Base-by-base conservation (phyloP, 2,797 vertebrate species). In the Odontamblyopus rebecca region DNA sequence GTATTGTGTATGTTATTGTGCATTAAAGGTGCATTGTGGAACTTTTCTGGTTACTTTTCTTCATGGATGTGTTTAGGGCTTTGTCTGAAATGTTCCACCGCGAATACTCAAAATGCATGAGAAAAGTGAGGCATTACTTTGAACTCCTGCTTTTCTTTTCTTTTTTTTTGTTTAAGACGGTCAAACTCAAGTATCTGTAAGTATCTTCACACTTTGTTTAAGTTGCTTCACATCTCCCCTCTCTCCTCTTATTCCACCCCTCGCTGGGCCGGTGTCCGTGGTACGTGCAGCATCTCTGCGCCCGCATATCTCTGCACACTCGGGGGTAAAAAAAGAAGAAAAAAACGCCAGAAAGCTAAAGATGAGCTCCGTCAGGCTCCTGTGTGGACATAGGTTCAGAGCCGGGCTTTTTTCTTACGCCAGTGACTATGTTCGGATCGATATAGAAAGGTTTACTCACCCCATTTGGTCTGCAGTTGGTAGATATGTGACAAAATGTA, bases 241-340 rank as follows among this genome's bases (percentile, higher is more conserved):
- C 56, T 23, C 16, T 57, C 51, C 44, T 67, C 56, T 82, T 57
- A 69, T 70, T 79, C 71, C 67, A 63, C 18, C 27, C 35, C 26
- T 70, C 48, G 29, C 71, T 72, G 67, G 73, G 74, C 57, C 74
- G 54, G 79, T 81, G 78, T 79, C 77, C 67, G 57, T 48, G 50
- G 72, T 64, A 50, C 74, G 50, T 75, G 59, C 68, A 53, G 61
- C 67, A 70, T 59, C 66, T 70, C 35, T 26, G 62, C 75, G 75
- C 78, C 76, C 77, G 70, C 79, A 77, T 65, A 75, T 82, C 68
- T 73, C 65, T 61, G 56, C 16, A 70, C 74, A 75, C 73, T 76
- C 66, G 54, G 69, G 73, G 71, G 62, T 41, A 35, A 35, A 35
- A 32, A 32, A 30, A 30, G 4, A 30, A 30, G 4, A 48, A 72